Evolutionary conservation across 2,888 invertebrate genomes (phyloP).

Genomic region (Drosophila macrospina): DNA sequence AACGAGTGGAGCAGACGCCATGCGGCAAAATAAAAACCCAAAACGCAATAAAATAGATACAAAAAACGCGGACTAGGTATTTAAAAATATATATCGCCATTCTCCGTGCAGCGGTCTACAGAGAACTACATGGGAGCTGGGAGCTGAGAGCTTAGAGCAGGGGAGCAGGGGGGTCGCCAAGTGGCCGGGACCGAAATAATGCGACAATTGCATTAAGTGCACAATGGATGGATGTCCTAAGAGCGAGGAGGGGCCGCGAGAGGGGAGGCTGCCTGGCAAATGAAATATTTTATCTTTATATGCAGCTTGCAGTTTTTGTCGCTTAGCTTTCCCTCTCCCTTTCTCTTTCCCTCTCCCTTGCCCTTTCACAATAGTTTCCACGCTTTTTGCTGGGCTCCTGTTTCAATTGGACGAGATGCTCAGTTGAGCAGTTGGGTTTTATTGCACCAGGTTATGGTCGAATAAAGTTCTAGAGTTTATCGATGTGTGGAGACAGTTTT

Average conservation of each 20-base stretch:
- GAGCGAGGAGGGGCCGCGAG: conserved; percentile 2
- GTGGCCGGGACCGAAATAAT: conserved; percentile 65
- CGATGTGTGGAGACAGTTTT: background rate
- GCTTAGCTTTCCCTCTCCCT: background rate
- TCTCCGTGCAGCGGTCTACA: conserved; percentile 17
- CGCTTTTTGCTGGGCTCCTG: conserved; percentile 16
- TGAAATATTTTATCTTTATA: conserved; percentile 78
- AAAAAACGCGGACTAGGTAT: conserved; percentile 71
- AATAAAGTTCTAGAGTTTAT: conserved; percentile 51
- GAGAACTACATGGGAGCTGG: conserved; percentile 22
- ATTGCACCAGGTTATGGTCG: conserved; percentile 62
- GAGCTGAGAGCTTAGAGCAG: too few relatives aligned
- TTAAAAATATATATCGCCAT: conserved; percentile 67
- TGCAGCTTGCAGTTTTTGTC: conserved; percentile 61
- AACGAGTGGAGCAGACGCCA: conserved; percentile 65
- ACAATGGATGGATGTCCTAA: conserved; percentile 63
- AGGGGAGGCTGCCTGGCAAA: conserved; percentile 42
- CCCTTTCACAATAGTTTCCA: background rate
- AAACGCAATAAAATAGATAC: conserved; percentile 68
- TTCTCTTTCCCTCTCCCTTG: too few relatives aligned
- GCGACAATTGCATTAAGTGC: conserved; percentile 80
- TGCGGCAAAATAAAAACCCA: conserved; percentile 78
- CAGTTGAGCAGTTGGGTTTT: conserved; percentile 72
- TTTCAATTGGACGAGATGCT: conserved; percentile 61
- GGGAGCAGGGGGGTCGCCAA: conserved; percentile 20